Evolutionary conservation across 2,113 vertebrate species (phyloP).

Genomic region (Hyperoodon ampullatus): DNA sequence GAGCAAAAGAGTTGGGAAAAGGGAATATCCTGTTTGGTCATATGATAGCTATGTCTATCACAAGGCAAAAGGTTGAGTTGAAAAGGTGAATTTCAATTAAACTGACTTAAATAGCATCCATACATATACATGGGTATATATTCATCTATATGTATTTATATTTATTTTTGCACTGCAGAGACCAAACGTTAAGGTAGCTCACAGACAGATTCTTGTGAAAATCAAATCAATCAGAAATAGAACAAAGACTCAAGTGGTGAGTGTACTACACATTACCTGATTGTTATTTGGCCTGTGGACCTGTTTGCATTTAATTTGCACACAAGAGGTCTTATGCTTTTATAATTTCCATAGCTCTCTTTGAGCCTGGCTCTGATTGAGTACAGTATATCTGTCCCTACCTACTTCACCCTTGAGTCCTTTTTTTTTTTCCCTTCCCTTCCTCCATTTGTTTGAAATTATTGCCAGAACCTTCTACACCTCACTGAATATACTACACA

Average conservation of each 20-base stretch:
- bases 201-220: slow-evolving; percentile 43
- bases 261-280: neutral
- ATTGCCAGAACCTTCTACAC: neutral
- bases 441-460: neutral
- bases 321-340: neutral
- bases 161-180: neutral
- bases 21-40: neutral
- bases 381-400: neutral
- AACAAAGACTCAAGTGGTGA: neutral
- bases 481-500: neutral
- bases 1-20: neutral
- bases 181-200: neutral
- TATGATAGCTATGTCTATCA: neutral
- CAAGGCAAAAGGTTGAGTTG: slow-evolving; percentile 38
- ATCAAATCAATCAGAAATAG: slow-evolving; percentile 30
- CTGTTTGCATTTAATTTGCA: slow-evolving; percentile 22
- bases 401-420: neutral
- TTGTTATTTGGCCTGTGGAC: neutral
- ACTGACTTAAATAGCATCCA: neutral
- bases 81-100: slow-evolving; percentile 33
- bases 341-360: neutral
- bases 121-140: neutral
- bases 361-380: neutral
- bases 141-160: neutral
- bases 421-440: too few species aligned